Conservation (phyloP, 2,113 vertebrate species). For the Vanacampus margaritifer region DNA sequence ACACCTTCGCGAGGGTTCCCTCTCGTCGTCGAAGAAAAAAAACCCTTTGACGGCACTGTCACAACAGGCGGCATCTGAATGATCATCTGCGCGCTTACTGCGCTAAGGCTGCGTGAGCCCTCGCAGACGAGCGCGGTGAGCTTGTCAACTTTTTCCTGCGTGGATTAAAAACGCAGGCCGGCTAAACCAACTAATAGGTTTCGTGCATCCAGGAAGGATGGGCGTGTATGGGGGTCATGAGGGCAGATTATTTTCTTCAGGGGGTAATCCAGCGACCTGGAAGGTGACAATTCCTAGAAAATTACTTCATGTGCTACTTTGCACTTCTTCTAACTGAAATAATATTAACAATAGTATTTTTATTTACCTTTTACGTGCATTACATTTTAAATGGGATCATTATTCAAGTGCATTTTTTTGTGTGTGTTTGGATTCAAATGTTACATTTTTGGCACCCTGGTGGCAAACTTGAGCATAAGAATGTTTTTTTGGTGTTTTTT, state of each 20-base stretch:
- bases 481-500: too few species aligned
- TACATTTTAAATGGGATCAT: too few species aligned
- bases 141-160: constrained; percentile 47
- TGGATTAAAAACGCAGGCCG: constrained; percentile 25
- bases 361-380: too few species aligned
- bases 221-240: neutral
- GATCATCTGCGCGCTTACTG: constrained; percentile 20
- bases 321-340: too few species aligned
- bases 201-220: neutral
- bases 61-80: constrained; percentile 5
- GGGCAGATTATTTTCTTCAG: constrained; percentile 30
- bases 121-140: constrained; percentile 24
- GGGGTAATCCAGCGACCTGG: neutral
- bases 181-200: constrained; percentile 23
- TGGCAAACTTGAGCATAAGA: too few species aligned
- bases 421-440: too few species aligned
- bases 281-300: too few species aligned
- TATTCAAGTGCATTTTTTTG: too few species aligned
- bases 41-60: constrained; percentile 4
- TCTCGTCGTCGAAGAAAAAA: neutral
- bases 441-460: too few species aligned
- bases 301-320: too few species aligned
- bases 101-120: constrained; percentile 17
- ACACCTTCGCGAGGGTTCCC: constrained; percentile 9
- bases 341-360: too few species aligned